Base-by-base conservation (phyloP, 1,140 invertebrate species). In the Scaptomyza graminum region DNA sequence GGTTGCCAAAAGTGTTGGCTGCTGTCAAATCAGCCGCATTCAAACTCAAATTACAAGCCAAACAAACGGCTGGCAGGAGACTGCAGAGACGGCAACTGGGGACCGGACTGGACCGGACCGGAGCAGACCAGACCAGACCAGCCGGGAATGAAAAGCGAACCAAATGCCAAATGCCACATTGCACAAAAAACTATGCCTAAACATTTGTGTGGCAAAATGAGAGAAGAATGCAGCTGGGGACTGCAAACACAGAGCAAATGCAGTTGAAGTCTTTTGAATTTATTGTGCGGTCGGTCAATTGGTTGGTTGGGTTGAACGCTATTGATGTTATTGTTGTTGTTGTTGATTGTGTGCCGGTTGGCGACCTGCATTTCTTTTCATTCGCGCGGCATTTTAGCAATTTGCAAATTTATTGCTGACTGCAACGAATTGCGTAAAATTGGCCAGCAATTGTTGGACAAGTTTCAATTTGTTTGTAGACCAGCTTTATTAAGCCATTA, bases 361-460 rank as follows among this genome's bases (percentile, higher is more conserved):
- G 55, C 81, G 82, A 81, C 81, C 82, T 87, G 82, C 82, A 88
- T 87, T 88, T 88, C 75, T 75, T 75, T 75, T 73, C 25, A 52
- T 64, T 73, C 57, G 51, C 54, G 49, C 44, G 52, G 65, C 60
- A 72, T 69, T 85, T 74, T 67, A 31, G 77, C 70, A 77, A 77
- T 77, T 77, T 77, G 63, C 79, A 83, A 87, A 87, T 87, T 87
- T 88, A 82, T 82, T 88, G 82, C 83, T 88, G 82, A 87, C 83
- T 85, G 81, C 82, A 81, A 46, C 81, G 82, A 85, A 85, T 88
- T 88, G 83, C 82, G 83, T 88, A 82, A 87, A 87, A 87, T 87
- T 88, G 82, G 82, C 71, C 66, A 62, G 63, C 78, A 71, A 87
- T 87, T 85, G 81, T 81, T 81, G 74, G 81, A 74, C 74, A 69